Base-by-base conservation (phyloP, 2,888 invertebrate species). In the Cantharis rustica region DNA sequence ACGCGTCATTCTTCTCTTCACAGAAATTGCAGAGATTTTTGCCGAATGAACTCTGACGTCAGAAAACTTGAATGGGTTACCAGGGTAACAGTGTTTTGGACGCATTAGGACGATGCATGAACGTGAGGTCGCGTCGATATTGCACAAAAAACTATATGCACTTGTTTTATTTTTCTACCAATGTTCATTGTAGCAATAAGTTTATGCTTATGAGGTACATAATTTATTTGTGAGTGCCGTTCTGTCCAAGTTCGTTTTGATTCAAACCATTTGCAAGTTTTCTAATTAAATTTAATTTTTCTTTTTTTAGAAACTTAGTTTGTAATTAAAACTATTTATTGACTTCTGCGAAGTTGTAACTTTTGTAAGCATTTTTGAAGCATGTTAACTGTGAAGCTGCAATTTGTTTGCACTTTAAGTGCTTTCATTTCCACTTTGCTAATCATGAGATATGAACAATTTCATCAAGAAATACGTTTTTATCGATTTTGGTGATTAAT, bases 21-120 rank as follows among this genome's bases (percentile, higher is more conserved):
- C 77, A 79, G 81, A 81, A 81, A 77, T 81, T 79, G 81, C 83
- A 83, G 84, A 81, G 84, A 83, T 84, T 85, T 84, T 81, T 83
- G 80, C 82, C 83, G 83, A 85, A 84, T 84, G 83, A 80, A 80
- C 79, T 80, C 81, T 85, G 85, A 84, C 85, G 84, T 84, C 85
- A 84, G 82, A 79, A 79, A 79, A 81, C 81, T 81, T 86, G 84
- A 86, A 84, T 85, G 84, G 83, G 85, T 86, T 85, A 83, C 85
- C 84, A 75, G 82, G 85, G 84, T 76, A 85, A 85, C 85, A 80
- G 77, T 79, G 79, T 79, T 80, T 79, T 78, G 79, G 80, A 78
- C 81, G 80, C 81, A 78, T 78, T 77, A 80, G 79, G 79, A 80
- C 78, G 80, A 77, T 81, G 80, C 79, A 81, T 76, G 73, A 74